These are phyloP conservation scores for Beris morrisii DNA, from an alignment of 2,888 invertebrate genomes.

Conservation along the genomic window DNA sequence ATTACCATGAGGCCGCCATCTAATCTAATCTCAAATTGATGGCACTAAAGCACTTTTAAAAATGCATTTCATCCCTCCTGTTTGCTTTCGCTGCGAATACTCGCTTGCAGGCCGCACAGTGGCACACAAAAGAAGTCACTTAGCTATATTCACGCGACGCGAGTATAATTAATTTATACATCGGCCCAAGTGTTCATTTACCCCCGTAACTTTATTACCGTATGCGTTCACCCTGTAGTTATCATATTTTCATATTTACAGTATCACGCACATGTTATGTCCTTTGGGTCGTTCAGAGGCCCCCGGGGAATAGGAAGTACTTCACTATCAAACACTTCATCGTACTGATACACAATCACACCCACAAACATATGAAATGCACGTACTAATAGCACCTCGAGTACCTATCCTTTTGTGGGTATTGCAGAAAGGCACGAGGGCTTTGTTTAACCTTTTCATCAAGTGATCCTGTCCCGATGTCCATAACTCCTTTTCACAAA, in stretches of 20 bases:
- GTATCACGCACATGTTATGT: conserved; percentile 10
- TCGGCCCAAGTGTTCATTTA: conserved; percentile 26
- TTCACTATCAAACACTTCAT: too few relatives aligned
- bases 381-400: too few relatives aligned
- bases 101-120: too few relatives aligned
- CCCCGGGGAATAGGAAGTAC: background rate
- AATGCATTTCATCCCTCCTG: too few relatives aligned
- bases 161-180: conserved; percentile 36
- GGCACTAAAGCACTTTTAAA: too few relatives aligned
- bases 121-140: conserved; percentile 10
- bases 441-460: conserved; percentile 29
- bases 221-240: conserved; percentile 20
- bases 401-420: too few relatives aligned
- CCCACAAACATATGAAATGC: too few relatives aligned
- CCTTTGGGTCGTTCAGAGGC: background rate
- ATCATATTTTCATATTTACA: conserved; percentile 16
- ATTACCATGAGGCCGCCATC: too few relatives aligned
- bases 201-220: conserved; percentile 26
- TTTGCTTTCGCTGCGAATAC: too few relatives aligned
- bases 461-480: conserved; percentile 13
- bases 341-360: too few relatives aligned
- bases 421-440: background rate
- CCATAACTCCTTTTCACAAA: conserved; percentile 18
- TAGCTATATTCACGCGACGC: conserved; percentile 34
- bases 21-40: too few relatives aligned